These are phyloP conservation scores for Archilochus colubris DNA, from an alignment of 2,113 vertebrate genomes.

Conservation along the genomic window DNA sequence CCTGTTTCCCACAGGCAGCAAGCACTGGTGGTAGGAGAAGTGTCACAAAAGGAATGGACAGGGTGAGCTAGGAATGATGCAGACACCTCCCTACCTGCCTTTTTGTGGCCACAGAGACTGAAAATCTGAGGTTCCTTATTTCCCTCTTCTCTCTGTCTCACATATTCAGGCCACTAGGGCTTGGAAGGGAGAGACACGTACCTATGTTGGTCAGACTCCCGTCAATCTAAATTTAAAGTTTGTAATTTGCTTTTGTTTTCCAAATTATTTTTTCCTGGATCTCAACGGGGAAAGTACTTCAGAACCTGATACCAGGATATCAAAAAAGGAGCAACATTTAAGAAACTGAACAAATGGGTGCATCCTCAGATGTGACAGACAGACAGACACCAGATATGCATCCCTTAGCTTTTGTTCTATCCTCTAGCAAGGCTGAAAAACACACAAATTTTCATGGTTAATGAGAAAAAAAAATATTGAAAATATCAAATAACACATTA, in stretches of 20 bases:
- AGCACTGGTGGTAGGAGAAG: not conserved
- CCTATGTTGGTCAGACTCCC: not conserved
- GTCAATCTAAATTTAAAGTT: not conserved
- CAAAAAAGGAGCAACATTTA: constrained; percentile 1
- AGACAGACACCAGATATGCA: not conserved
- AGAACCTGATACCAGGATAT: not conserved
- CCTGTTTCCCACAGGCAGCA: accelerated
- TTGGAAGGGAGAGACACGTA: not conserved
- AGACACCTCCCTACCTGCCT: not conserved
- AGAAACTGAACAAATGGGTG: constrained; percentile 15
- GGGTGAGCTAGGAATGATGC: not conserved
- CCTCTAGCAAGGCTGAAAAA: constrained; percentile 4
- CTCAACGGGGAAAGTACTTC: not conserved
- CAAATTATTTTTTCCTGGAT: not conserved
- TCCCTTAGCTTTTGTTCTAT: not conserved
- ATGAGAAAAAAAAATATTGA: constrained; percentile 2
- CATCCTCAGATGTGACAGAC: not conserved
- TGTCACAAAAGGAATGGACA: not conserved
- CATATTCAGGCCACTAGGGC: not conserved
- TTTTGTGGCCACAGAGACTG: not conserved
- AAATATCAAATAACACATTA: not conserved
- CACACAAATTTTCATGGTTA: not conserved
- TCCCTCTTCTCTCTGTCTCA: not conserved
- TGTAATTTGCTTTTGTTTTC: not conserved
- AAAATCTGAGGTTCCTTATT: not conserved